Evolutionary conservation across 2,797 vertebrate genomes (phyloP).

Genomic region (Meriones psammophilus): DNA sequence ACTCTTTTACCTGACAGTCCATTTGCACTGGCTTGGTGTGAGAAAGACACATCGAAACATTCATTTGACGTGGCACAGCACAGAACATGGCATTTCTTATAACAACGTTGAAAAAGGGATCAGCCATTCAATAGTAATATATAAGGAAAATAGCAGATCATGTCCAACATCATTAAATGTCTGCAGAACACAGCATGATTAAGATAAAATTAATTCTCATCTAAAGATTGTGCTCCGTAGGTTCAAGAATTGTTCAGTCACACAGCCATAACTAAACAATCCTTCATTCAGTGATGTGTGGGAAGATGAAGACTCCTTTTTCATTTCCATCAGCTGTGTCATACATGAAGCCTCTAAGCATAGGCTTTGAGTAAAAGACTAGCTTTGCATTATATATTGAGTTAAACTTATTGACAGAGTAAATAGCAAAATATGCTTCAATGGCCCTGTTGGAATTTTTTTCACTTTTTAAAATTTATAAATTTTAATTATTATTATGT

Average conservation of each 20-base stretch:
- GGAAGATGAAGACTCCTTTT: neutral
- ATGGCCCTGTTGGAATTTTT: neutral
- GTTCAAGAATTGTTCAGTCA: conserved; percentile 12
- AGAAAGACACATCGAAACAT: neutral
- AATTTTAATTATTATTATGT: neutral
- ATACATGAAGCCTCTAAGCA: neutral
- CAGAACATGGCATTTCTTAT: neutral
- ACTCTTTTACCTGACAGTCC: neutral
- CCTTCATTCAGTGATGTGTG: neutral
- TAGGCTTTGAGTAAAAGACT: neutral
- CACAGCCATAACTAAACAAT: neutral
- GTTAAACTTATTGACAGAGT: neutral
- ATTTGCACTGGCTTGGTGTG: neutral
- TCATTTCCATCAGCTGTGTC: neutral
- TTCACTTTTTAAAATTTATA: too few species aligned
- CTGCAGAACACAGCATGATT: neutral
- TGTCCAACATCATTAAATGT: neutral
- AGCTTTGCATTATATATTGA: neutral
- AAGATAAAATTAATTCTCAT: conserved; percentile 33
- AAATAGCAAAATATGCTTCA: neutral
- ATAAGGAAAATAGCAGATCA: neutral
- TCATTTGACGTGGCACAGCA: neutral
- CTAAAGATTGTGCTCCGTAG: neutral
- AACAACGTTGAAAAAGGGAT: conserved; percentile 28
- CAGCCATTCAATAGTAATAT: neutral